Evolutionary conservation across 2,113 vertebrate species (phyloP).

Genomic region (Anguilla rostrata): DNA sequence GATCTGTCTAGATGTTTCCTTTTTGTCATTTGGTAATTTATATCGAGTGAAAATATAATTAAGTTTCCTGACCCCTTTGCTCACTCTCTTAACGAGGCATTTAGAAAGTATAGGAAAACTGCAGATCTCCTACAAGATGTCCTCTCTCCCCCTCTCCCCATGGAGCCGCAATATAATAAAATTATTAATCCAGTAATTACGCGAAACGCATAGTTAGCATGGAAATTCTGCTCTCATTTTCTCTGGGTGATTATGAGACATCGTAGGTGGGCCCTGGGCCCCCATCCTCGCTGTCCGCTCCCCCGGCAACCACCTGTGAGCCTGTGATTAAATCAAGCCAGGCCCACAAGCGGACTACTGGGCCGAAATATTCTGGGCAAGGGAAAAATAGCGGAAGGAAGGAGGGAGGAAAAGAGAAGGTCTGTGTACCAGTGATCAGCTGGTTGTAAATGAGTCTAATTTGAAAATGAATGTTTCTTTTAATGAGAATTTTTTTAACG

Average conservation of each 20-base stretch:
- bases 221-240: constrained; percentile 89
- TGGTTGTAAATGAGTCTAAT: too few species aligned
- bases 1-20: constrained; percentile 92
- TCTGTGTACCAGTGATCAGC: too few species aligned
- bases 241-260: constrained; percentile 83
- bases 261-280: constrained; percentile 71
- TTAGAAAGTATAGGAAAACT: constrained; percentile 91
- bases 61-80: constrained; percentile 97
- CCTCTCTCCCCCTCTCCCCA: constrained; percentile 67
- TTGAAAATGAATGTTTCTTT: too few species aligned
- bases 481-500: too few species aligned
- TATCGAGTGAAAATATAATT: constrained; percentile 98
- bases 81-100: constrained; percentile 92
- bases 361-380: constrained; percentile 17
- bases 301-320: constrained; percentile 66
- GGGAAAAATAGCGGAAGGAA: neutral
- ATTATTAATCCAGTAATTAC: constrained; percentile 99
- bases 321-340: constrained; percentile 60
- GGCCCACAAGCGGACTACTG: neutral
- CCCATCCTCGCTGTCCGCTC: constrained; percentile 63
- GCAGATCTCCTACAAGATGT: constrained; percentile 91
- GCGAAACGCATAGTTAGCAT: constrained; percentile 89
- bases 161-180: constrained; percentile 90
- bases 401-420: neutral
- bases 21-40: constrained; percentile 98